These are phyloP conservation scores for Turritopsis dohrnii DNA, from an alignment of 30 jellyfish, hydroid and myxozoan species.

Conservation along the genomic window DNA sequence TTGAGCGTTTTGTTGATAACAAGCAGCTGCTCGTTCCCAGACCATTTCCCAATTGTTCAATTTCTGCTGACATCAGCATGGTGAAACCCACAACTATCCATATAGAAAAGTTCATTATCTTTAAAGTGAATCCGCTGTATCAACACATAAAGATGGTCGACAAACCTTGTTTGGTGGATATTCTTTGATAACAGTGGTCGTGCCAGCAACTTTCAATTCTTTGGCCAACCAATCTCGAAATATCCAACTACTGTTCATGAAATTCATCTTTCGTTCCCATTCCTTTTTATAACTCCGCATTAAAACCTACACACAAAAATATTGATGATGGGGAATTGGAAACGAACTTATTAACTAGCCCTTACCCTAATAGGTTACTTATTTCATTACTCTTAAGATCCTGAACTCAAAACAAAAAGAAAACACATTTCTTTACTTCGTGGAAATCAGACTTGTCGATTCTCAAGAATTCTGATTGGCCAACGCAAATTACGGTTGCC, in stretches of 20 bases:
- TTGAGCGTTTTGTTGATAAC: no score
- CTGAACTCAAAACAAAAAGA: no score
- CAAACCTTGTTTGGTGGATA: not conserved
- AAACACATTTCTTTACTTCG: no score
- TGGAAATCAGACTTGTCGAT: not conserved
- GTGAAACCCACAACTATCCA: no score
- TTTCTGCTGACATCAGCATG: no score
- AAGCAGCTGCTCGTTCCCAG: no score
- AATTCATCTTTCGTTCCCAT: constrained; percentile 4
- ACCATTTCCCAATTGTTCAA: no score
- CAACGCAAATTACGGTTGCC: constrained; percentile 2
- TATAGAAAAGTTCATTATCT: not conserved
- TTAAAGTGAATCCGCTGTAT: not conserved
- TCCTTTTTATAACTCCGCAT: constrained; percentile 9
- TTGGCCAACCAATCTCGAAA: not conserved
- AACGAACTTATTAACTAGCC: no score
- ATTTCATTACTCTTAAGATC: no score
- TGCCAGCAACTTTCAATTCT: constrained; percentile 4
- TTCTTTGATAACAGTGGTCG: not conserved
- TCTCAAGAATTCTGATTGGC: not conserved
- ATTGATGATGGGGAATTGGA: no score
- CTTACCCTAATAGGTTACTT: no score
- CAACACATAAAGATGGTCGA: no score
- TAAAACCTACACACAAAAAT: not conserved
- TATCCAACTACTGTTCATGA: not conserved